Evolutionary conservation across 2,113 vertebrate species (phyloP).

Genomic region (Puntigrus tetrazona): DNA sequence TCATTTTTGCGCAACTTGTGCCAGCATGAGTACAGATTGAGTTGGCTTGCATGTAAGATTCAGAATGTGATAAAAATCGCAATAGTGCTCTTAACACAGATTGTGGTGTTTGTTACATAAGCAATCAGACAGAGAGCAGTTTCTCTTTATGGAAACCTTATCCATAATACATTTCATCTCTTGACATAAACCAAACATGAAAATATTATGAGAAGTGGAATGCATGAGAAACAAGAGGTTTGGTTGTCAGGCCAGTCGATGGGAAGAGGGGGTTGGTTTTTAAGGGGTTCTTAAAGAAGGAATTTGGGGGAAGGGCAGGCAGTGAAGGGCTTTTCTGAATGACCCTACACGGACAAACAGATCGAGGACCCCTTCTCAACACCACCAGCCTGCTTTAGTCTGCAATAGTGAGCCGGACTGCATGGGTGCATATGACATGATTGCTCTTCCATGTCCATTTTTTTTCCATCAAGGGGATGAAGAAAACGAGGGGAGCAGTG

Average conservation of each 20-base stretch:
- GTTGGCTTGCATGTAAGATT: conserved; percentile 4
- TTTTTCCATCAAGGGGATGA: neutral
- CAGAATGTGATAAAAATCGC: neutral
- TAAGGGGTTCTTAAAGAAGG: conserved; percentile 20
- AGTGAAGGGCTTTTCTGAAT: conserved; percentile 8
- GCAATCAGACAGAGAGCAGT: neutral
- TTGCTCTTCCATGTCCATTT: neutral
- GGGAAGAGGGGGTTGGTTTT: conserved; percentile 10
- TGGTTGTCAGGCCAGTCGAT: neutral
- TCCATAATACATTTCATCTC: neutral
- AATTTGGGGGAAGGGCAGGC: conserved; percentile 33
- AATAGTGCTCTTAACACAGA: neutral
- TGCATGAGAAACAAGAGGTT: neutral
- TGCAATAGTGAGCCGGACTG: neutral
- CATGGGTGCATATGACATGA: conserved; percentile 1
- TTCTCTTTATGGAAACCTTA: neutral
- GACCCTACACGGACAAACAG: conserved; percentile 15
- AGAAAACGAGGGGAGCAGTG: conserved; percentile 40
- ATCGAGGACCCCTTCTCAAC: neutral
- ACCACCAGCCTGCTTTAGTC: neutral
- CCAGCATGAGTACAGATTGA: neutral
- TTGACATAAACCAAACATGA: neutral
- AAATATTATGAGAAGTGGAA: neutral
- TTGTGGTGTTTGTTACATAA: neutral
- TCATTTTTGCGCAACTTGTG: neutral